These are phyloP conservation scores for Nasalis larvatus DNA, from an alignment of 2,113 vertebrate species.

Conservation along the genomic window DNA sequence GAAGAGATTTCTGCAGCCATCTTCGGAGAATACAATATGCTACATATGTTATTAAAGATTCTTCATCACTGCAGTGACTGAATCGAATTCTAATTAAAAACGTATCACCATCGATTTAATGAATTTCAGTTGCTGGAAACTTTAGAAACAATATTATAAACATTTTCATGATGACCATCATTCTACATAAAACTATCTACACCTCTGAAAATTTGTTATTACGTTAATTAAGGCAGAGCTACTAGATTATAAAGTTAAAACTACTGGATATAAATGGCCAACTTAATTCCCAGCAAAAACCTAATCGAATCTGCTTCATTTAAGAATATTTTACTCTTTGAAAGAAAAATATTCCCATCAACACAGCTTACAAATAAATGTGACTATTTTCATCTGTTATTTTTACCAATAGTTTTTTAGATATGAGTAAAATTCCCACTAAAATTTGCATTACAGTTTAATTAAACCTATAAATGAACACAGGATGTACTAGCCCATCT, in stretches of 20 bases:
- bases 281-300: neutral
- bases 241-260: neutral
- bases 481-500: neutral
- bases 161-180: constrained; percentile 12
- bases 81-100: neutral
- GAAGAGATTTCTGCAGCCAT: neutral
- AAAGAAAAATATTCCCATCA: neutral
- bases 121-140: neutral
- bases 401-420: neutral
- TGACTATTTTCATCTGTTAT: neutral
- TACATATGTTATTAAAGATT: neutral
- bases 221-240: neutral
- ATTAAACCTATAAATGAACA: neutral
- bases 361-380: neutral
- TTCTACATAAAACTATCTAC: constrained; percentile 31
- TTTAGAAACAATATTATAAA: constrained; percentile 36
- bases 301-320: neutral
- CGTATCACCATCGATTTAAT: neutral
- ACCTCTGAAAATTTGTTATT: constrained; percentile 16
- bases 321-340: neutral
- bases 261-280: neutral
- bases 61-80: neutral
- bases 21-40: neutral
- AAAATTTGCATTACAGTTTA: neutral
- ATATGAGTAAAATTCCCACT: neutral